These are phyloP conservation scores for Antechinus stuartii DNA, from an alignment of 2,113 vertebrate species.

Conservation along the genomic window DNA sequence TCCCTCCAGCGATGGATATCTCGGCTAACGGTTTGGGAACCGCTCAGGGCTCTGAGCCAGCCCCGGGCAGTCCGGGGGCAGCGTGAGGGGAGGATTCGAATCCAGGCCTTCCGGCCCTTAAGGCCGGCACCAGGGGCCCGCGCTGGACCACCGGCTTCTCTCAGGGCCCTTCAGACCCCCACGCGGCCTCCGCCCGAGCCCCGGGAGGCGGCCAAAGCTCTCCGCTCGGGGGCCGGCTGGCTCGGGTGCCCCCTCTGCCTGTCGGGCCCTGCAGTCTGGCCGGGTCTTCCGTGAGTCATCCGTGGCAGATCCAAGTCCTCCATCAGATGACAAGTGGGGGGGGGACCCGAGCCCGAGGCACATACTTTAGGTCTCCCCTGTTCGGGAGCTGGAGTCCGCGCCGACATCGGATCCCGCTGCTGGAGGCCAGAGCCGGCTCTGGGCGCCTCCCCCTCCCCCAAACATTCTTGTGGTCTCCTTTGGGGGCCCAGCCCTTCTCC, in stretches of 20 bases:
- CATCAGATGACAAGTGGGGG: constrained; percentile 77
- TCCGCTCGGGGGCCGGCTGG: not conserved
- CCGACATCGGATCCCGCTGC: constrained; percentile 76
- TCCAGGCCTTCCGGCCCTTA: not conserved
- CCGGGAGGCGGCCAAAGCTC: constrained; percentile 35
- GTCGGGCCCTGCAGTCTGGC: constrained; percentile 67
- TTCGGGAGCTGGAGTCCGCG: constrained; percentile 80
- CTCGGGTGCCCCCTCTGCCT: constrained; percentile 47
- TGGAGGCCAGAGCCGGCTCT: constrained; percentile 69
- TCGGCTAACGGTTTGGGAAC: not conserved
- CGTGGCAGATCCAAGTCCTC: constrained; percentile 76
- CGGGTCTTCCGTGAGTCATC: constrained; percentile 75
- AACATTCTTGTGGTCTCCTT: constrained; percentile 80
- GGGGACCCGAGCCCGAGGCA: constrained; percentile 55
- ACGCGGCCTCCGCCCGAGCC: not conserved
- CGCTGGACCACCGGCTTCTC: too few relatives aligned
- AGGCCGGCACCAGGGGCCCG: not conserved
- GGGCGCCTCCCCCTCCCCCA: constrained; percentile 67
- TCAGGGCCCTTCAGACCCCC: not conserved
- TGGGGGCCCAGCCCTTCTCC: constrained; percentile 64
- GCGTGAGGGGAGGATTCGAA: not conserved
- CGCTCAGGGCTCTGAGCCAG: not conserved
- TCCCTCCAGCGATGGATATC: not conserved
- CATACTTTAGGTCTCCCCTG: constrained; percentile 82
- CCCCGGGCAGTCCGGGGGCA: not conserved